Evolutionary conservation across 1,140 invertebrate genomes (phyloP).

Genomic region (Eumeta japonica): DNA sequence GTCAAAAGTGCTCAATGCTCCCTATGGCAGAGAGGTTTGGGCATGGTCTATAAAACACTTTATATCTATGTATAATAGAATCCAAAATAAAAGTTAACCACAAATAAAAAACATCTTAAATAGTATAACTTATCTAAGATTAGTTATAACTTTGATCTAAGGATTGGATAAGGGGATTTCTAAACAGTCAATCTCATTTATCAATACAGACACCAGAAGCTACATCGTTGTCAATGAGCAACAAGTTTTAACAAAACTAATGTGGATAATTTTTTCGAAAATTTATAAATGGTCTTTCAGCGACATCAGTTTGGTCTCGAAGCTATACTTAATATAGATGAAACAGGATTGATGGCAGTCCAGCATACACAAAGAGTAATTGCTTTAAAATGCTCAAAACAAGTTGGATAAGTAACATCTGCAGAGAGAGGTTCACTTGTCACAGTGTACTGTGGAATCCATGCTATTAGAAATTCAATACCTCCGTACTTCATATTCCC

Average conservation of each 20-base stretch:
- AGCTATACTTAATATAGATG: constrained; percentile 45
- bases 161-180: constrained; percentile 28
- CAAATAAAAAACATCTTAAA: too few relatives aligned
- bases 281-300: too few relatives aligned
- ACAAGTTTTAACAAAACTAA: too few relatives aligned
- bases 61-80: too few relatives aligned
- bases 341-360: constrained; percentile 51
- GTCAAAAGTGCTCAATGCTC: too few relatives aligned
- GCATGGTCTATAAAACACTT: too few relatives aligned
- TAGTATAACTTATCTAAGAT: too few relatives aligned
- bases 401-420: constrained; percentile 41
- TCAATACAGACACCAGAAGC: constrained; percentile 25
- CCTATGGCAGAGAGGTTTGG: too few relatives aligned
- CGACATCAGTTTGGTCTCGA: too few relatives aligned
- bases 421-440: constrained; percentile 44
- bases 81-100: too few relatives aligned
- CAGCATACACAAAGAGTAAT: constrained; percentile 32
- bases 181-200: constrained; percentile 21
- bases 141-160: too few relatives aligned
- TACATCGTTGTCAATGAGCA: constrained; percentile 23
- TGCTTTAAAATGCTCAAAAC: constrained; percentile 34
- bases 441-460: constrained; percentile 33
- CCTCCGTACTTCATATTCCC: constrained; percentile 50
- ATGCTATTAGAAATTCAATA: constrained; percentile 34
- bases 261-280: constrained; percentile 21